phyloP scores from a whole-genome alignment of 2,113 vertebrate genomes.

The Mandrillus leucophaeus region DNA sequence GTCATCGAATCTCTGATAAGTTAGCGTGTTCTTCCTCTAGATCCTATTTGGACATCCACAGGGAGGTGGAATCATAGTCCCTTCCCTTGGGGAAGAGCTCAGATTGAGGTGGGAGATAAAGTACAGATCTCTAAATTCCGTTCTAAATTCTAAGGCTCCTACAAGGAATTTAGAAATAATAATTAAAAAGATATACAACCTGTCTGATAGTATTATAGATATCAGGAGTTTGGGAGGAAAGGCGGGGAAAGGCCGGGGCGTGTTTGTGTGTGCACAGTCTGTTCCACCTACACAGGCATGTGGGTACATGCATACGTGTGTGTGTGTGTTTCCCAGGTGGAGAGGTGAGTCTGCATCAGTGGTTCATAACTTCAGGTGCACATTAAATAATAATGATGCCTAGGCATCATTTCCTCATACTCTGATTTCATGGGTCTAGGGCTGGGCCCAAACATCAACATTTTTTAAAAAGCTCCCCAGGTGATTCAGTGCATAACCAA shows the following conservation, averaged over 20 bases:
- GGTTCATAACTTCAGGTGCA: not conserved
- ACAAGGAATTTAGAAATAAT: constrained; percentile 25
- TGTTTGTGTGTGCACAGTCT: not conserved
- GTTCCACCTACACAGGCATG: not conserved
- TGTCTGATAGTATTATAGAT: not conserved
- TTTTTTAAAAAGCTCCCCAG: not conserved
- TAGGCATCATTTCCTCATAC: not conserved
- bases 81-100: not conserved
- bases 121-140: not conserved
- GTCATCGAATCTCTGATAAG: not conserved
- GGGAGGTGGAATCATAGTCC: not conserved
- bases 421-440: not conserved
- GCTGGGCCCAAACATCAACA: not conserved
- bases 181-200: not conserved
- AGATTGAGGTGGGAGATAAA: not conserved
- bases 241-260: accelerated
- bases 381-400: not conserved
- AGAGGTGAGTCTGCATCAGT: not conserved
- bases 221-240: not conserved
- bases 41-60: not conserved
- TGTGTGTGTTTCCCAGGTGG: not conserved
- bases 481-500: not conserved
- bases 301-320: not conserved
- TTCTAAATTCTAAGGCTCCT: not conserved
- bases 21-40: not conserved